Base-by-base conservation (phyloP, 2,888 invertebrate genomes). In the Trachelus troglodyta region DNA sequence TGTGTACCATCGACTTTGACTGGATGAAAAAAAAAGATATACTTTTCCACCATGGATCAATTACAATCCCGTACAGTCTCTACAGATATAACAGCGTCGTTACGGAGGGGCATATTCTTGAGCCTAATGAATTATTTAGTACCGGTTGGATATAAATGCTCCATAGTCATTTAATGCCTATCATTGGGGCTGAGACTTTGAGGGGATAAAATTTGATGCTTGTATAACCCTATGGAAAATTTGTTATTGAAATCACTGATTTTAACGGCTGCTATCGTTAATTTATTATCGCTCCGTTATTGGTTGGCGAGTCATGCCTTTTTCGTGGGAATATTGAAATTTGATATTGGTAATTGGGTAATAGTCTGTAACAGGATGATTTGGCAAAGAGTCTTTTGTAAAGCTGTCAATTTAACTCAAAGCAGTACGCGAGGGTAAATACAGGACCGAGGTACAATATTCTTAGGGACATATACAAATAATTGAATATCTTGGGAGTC, bases 111-210 rank as follows among this genome's bases (percentile, higher is more conserved):
- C 15, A 56, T 56, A 56, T 56, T 82, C 81, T 81, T 84, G 81
- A 84, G 84, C 79, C 80, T 83, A 81, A 86, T 87, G 86, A 88
- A 88, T 87, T 88, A 88, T 88, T 88, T 87, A 88, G 85, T 82
- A 84, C 81, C 81, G 83, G 56, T 23, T 9, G 15, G 6, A 56
- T 23, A 6, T 56, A 56, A 56, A 23, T 23, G 56, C 23, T 56
- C 6, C 1, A 9, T 9, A 56, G 56, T 23, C 9, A 56, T 56
- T 56, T 23, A 56, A 56, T 56, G 56, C 4, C 23, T 56, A 23
- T 56, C 9, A 9, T 56, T 23, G 56, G 23, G 33, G 15, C 6
- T 3, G 31, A 0, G 30, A 30, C 11, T 23, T 15, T 3, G 71
- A 30, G 71, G 71, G 71, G 71, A 31, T 71, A 31, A 15, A 30